Conservation (phyloP, 2,888 invertebrate species). For the Agonopterix heracliana region DNA sequence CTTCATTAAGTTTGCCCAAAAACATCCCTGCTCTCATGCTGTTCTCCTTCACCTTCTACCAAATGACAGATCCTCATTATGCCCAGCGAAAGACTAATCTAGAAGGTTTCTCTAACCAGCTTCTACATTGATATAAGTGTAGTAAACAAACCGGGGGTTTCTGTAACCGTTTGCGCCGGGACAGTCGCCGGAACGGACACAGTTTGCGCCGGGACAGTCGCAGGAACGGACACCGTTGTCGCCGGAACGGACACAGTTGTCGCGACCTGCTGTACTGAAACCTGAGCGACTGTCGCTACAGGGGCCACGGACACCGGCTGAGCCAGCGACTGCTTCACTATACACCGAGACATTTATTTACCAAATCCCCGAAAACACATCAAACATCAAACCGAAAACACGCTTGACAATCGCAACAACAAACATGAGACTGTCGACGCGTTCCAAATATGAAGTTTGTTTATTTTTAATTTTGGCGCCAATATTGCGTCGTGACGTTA, state of each 20-base stretch:
- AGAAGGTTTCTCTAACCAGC: too few relatives aligned
- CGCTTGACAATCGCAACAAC: slow-evolving; percentile 49
- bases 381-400: slow-evolving; percentile 24
- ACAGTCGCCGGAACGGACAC: neutral
- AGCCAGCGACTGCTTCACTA: slow-evolving; percentile 64
- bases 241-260: slow-evolving; percentile 24
- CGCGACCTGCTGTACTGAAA: slow-evolving; percentile 21
- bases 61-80: too few relatives aligned
- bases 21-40: too few relatives aligned
- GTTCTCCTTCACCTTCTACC: too few relatives aligned
- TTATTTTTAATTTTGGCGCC: slow-evolving; percentile 75
- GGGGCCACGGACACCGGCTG: slow-evolving; percentile 40
- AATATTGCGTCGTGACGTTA: slow-evolving; percentile 50
- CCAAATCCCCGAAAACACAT: slow-evolving; percentile 24
- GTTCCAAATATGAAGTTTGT: slow-evolving; percentile 71
- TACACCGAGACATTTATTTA: slow-evolving; percentile 61
- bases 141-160: slow-evolving; percentile 39
- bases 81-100: too few relatives aligned
- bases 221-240: slow-evolving; percentile 14
- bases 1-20: too few relatives aligned
- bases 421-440: slow-evolving; percentile 68
- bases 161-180: slow-evolving; percentile 28
- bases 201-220: slow-evolving; percentile 26
- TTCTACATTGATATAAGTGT: too few relatives aligned
- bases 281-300: slow-evolving; percentile 17